Base-by-base conservation (phyloP, 2,113 vertebrate species). In the Xenopus borealis region DNA sequence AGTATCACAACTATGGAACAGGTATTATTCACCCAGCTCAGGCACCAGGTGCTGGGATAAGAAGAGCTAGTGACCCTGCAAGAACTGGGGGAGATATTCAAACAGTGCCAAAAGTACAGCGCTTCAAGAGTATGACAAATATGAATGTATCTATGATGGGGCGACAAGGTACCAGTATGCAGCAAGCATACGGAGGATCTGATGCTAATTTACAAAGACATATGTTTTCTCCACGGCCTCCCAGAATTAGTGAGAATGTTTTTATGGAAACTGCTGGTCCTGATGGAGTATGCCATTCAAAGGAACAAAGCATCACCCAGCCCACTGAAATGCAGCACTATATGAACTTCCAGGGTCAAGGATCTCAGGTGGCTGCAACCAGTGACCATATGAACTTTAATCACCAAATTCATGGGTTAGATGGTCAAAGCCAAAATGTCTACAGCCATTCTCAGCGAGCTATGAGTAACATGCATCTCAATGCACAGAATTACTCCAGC, bases 1-100 rank as follows among this genome's bases (percentile, higher is more conserved):
- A 90, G 3, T 81, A 80, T 66, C 86, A 90, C 0, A 90, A 93
- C 30, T 95, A 93, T 9, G 88, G 92, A 17, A 91, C 90, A 0
- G 91, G 91, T 18, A 19, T 87, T 0, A 79, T 91, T 18, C 91
- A 90, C 47, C 88, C 91, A 16, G 93, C 89, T 19, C 85, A 90
- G 71, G 85, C 81, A 30, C 88, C 92, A 0, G 89, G 91, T 2
- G 91, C 81, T 83, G 89, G 13, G 71, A 85, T 0, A 64, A 55
- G 97, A 2, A 87, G 96, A 55, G 96, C 96, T 18, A 98, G 97
- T 7, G 97, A 99, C 72, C 97, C 97, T 0, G 91, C 94, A 17
- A 85, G 90, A 57, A 83, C 88, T 0, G 82, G 3, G 1, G 86
- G 83, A 30, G 91, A 94, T 61, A 80, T 85, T 3, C 93, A 88